Evolutionary conservation across 2,797 vertebrate genomes (phyloP).

Genomic region (Buceros bicornis): DNA sequence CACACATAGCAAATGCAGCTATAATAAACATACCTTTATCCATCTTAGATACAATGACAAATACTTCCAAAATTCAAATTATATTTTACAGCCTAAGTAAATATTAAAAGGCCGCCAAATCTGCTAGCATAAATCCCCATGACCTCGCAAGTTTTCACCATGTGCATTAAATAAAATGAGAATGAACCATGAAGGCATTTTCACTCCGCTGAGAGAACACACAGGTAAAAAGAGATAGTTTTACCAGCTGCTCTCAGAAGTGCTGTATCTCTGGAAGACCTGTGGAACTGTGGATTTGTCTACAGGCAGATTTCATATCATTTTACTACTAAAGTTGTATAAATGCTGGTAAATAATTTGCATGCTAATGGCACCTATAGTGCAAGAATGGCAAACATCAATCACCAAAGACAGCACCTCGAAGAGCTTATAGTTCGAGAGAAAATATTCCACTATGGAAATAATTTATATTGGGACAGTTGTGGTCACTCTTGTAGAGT

Average conservation of each 20-base stretch:
- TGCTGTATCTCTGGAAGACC: neutral
- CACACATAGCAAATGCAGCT: conserved; percentile 70
- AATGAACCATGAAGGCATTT: conserved; percentile 65
- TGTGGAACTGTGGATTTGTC: neutral
- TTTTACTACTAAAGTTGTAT: neutral
- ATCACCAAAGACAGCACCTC: neutral
- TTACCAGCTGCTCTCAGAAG: neutral
- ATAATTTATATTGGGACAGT: neutral
- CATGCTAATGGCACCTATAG: neutral
- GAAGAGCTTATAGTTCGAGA: neutral
- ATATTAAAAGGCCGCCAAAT: conserved; percentile 69
- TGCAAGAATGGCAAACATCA: neutral
- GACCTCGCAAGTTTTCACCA: conserved; percentile 54
- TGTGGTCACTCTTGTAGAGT: neutral
- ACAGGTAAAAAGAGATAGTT: neutral
- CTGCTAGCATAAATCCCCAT: conserved; percentile 55
- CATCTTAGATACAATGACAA: conserved; percentile 70
- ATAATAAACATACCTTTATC: conserved; percentile 76
- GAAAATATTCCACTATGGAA: neutral
- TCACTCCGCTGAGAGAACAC: neutral
- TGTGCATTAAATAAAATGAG: conserved; percentile 62
- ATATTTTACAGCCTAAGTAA: conserved; percentile 70
- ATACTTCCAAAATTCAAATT: conserved; percentile 74
- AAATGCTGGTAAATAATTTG: neutral
- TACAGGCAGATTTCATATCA: neutral